Evolutionary conservation across 2,888 invertebrate species (phyloP).

Genomic region (Drosophila prolongata): DNA sequence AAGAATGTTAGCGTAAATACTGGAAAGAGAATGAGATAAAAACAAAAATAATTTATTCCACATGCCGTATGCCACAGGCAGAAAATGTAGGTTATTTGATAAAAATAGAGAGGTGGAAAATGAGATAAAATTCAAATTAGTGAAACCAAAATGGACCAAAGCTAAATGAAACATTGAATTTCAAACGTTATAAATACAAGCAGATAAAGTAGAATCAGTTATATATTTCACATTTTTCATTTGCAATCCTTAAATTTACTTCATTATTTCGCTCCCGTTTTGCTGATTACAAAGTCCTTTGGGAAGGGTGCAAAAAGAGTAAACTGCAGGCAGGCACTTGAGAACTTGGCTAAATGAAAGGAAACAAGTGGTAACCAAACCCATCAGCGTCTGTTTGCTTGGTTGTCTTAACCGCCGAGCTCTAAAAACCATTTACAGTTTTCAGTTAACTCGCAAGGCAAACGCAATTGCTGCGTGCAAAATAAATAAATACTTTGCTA

Average conservation of each 20-base stretch:
- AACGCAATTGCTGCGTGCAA: slow-evolving; percentile 55
- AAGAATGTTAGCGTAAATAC: not conserved
- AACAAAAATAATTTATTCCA: not conserved
- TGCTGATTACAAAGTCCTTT: slow-evolving; percentile 3
- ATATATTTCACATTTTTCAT: slow-evolving; percentile 1
- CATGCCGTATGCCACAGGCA: not conserved
- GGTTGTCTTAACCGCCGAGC: slow-evolving; percentile 45
- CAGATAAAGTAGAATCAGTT: not conserved
- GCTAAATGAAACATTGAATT: not conserved
- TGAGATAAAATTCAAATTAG: not conserved
- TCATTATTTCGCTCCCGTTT: slow-evolving; percentile 10
- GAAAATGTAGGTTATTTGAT: not conserved
- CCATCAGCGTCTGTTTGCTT: slow-evolving; percentile 42
- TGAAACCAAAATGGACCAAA: not conserved
- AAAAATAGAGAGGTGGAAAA: slow-evolving; percentile 1
- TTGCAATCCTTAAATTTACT: slow-evolving; percentile 10
- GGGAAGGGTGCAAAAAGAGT: not conserved
- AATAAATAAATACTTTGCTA: slow-evolving; percentile 63
- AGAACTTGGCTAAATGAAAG: slow-evolving; percentile 56
- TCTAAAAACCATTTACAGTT: slow-evolving; percentile 55
- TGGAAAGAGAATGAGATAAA: not conserved
- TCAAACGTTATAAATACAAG: too few species aligned
- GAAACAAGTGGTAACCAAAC: slow-evolving; percentile 38
- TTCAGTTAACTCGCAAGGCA: slow-evolving; percentile 44
- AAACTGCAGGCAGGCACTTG: slow-evolving; percentile 45